Base-by-base conservation (phyloP, 2,797 vertebrate genomes). In the Chanos chanos region DNA sequence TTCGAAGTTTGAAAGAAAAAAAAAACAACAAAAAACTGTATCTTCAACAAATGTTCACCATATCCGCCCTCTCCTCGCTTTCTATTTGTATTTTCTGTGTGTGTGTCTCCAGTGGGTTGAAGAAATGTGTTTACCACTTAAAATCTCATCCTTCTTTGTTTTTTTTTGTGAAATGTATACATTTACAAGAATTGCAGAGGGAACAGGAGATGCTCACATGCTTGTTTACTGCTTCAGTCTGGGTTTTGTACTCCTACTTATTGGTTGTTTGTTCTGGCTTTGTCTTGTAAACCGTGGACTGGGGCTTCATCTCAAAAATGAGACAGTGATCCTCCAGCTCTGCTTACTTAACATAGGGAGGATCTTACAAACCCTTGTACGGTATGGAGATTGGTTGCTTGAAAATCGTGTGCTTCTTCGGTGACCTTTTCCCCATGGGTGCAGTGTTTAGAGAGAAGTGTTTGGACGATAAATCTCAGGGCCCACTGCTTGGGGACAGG, bases 401-500 rank as follows among this genome's bases (percentile, higher is more conserved):
- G 68, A 79, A 77, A 66, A 53, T 64, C 75, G 66, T 40, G 65
- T 72, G 69, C 70, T 75, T 78, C 69, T 56, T 66, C 22, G 22
- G 51, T 75, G 77, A 74, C 73, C 78, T 83, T 76, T 71, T 36
- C 52, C 77, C 40, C 22, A 69, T 76, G 43, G 51, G 73, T 69
- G 36, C 37, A 43, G 78, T 79, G 70, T 82, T 85, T 81, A 65
- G 68, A 81, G 58, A 63, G 19, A 66, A 58, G 76, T 79, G 71
- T 85, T 86, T 83, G 74, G 73, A 85, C 66, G 79, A 78, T 85
- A 85, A 85, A 87, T 89, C 78, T 81, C 69, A 33, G 72, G 68
- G 62, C 55, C 64, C 31, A 34, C 70, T 75, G 77, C 73, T n/a
- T 66, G 64, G 62, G 77, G 74, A 83, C 83, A 87, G 86, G 85